Percentiles rank a stretch among this genome's conserved stretches.
These are phyloP conservation scores for Tribolium freemani DNA, from an alignment of 2,888 invertebrate genomes.

Conservation along the genomic window DNA sequence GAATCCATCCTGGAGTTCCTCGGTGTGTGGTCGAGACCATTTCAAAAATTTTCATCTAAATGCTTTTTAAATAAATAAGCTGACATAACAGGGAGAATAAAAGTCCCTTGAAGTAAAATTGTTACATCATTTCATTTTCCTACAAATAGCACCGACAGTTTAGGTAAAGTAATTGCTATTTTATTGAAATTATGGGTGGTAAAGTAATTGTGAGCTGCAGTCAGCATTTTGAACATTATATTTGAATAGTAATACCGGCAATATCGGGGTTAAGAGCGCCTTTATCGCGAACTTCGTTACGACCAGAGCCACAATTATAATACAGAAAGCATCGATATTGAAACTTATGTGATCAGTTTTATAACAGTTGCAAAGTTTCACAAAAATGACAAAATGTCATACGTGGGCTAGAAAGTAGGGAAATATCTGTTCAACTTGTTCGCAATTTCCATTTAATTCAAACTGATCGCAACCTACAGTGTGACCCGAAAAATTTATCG, in stretches of 20 bases:
- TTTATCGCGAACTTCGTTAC: constrained; percentile 6
- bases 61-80: neutral
- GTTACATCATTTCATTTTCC: neutral
- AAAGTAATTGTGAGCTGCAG: neutral
- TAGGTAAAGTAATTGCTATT: neutral
- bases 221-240: neutral
- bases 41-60: neutral
- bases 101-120: neutral
- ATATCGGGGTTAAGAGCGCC: neutral
- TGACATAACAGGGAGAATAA: neutral
- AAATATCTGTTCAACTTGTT: neutral
- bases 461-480: neutral
- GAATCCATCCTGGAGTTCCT: neutral
- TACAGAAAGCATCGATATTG: too few species aligned
- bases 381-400: neutral
- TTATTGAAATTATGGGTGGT: neutral
- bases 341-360: too few species aligned
- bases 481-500: too few species aligned
- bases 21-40: neutral
- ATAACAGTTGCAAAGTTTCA: neutral
- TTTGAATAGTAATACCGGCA: neutral
- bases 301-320: neutral
- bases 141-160: neutral
- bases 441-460: neutral
- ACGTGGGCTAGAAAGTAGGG: neutral